Evolutionary conservation across 2,797 vertebrate species (phyloP), one percentile per base, ranked within the genome.

Genomic region (Oreochromis grahami): DNA sequence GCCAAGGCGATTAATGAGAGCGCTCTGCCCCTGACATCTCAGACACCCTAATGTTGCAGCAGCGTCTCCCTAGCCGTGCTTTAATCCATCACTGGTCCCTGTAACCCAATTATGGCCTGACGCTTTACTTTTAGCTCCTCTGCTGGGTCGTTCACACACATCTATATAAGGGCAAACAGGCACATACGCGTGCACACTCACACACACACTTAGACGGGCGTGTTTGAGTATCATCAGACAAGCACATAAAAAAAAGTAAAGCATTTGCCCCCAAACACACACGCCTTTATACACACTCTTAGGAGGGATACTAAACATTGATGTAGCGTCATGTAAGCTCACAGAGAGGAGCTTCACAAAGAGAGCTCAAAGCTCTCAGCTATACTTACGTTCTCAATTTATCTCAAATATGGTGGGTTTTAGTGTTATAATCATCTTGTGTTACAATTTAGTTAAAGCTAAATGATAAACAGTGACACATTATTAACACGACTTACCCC

Each of bases 41-140:
- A 96, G 96, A 95, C 96, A 96, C 96, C 95, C 96, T 96, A 96
- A 96, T 96, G 96, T 95, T 95, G 92, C 94, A 93, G 93, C 94
- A 96, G 95, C 92, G 95, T 96, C 96, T 96, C 95, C 93, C 91
- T 76, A 94, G 95, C 95, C 93, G 91, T 92, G 93, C 93, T 95
- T 96, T 96, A 96, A 97, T 97, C 96, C 96, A 97, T 97, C 96
- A 97, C 95, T 56, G 94, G 93, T 87, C 91, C 88, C 91, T 86
- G 91, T 96, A 97, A 96, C 96, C 95, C 95, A 96, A 96, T 97
- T 97, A 97, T 80, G 90, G 93, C 92, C 92, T 95, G 95, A 96
- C 94, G 93, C 96, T 96, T 96, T 94, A 94, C 95, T 96, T 95
- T 94, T 94, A 95, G 95, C 93, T 93, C 91, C 93, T 95, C 92